A percentile compares a stretch with the other conserved stretches of the same genome.
phyloP scores from a whole-genome alignment of 2,888 invertebrate species.

The Pheosia gnoma region DNA sequence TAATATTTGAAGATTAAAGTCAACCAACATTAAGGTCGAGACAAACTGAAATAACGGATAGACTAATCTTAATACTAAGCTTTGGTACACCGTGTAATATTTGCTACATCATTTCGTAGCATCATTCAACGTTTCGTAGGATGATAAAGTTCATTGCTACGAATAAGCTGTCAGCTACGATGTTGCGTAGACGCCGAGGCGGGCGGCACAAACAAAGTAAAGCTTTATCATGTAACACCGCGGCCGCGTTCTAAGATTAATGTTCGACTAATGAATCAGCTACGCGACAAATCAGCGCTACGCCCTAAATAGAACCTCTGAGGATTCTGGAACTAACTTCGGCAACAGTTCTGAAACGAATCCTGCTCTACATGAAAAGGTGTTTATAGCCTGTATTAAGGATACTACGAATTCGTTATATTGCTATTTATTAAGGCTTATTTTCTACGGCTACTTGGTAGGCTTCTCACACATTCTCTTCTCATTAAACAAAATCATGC shows the following conservation, averaged over 20 bases:
- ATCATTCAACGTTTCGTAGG: not conserved
- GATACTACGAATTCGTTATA: not conserved
- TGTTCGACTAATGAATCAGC: conserved; percentile 75
- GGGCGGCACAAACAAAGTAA: conserved; percentile 55
- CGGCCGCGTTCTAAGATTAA: conserved; percentile 67
- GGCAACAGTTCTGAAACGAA: not conserved
- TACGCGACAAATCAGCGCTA: conserved; percentile 72
- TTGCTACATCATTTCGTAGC: conserved; percentile 1
- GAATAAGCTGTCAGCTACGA: conserved; percentile 30
- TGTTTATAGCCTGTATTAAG: not conserved
- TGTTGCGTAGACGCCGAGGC: conserved; percentile 30
- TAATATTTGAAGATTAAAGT: not conserved
- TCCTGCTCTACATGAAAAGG: not conserved
- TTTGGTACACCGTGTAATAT: not conserved
- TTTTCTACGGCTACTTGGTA: no score
- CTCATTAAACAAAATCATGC: no score
- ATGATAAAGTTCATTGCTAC: conserved; percentile 14
- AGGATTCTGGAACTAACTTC: not conserved
- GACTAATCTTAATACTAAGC: not conserved
- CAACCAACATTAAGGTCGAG: not conserved
- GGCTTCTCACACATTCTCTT: no score
- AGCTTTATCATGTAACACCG: conserved; percentile 54
- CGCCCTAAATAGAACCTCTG: not conserved
- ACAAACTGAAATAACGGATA: not conserved
- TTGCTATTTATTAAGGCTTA: not conserved